phyloP scores from a whole-genome alignment of 92 coral and sea anemone genomes.

The Palythoa heliodiscus region DNA sequence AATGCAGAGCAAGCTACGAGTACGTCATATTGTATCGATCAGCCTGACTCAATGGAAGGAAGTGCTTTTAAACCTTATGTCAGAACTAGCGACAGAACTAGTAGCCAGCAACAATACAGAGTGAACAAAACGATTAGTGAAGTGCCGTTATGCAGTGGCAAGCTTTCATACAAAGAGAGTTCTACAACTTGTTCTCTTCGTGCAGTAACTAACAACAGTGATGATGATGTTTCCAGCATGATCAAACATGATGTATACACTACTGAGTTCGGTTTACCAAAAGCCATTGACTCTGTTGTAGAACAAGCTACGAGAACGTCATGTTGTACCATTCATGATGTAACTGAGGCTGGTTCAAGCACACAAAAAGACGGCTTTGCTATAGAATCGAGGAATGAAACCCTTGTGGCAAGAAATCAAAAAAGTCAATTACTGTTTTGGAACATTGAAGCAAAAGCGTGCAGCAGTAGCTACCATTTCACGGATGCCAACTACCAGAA shows the following conservation, averaged over 20 bases:
- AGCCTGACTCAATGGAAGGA: neutral
- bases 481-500: neutral
- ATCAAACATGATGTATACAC: neutral
- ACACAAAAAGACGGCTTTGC: no score
- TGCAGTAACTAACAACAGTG: neutral
- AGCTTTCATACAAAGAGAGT: neutral
- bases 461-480: neutral
- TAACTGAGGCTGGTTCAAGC: no score
- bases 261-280: neutral
- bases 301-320: no score
- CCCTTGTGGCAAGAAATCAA: neutral
- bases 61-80: slow-evolving; percentile 28
- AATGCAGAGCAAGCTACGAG: no score
- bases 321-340: no score
- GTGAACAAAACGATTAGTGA: neutral
- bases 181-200: neutral
- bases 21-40: no score
- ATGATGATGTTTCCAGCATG: neutral
- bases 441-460: neutral
- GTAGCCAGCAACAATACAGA: neutral
- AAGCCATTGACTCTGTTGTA: no score
- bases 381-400: no score
- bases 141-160: neutral
- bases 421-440: neutral
- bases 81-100: neutral